Evolutionary conservation across 2,888 invertebrate genomes (phyloP).

Genomic region (Acheta domesticus): DNA sequence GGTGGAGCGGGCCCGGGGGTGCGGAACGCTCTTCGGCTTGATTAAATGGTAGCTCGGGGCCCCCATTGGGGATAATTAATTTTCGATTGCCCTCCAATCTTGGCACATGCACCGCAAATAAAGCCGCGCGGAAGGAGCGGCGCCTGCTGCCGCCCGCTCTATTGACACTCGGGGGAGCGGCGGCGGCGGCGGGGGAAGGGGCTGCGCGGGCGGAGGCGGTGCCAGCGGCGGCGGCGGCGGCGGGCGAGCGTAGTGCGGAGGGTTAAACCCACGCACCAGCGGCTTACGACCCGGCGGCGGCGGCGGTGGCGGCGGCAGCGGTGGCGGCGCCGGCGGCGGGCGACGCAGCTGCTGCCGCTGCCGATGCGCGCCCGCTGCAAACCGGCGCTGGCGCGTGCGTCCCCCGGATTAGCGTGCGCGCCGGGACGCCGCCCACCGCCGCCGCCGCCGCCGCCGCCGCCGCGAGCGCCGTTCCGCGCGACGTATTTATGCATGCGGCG

Average conservation of each 20-base stretch:
- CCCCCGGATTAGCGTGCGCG: neutral
- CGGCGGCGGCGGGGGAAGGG: conserved; percentile 18
- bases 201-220: conserved; percentile 22
- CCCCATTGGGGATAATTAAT: conserved; percentile 46
- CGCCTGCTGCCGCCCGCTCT: conserved; percentile 26
- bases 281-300: conserved; percentile 24
- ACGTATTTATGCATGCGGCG: neutral
- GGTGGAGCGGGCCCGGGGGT: conserved; percentile 25
- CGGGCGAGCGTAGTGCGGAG: conserved; percentile 24
- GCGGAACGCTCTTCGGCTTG: conserved; percentile 37
- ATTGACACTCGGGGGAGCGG: conserved; percentile 32
- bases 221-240: conserved; percentile 25
- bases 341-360: neutral
- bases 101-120: conserved; percentile 39
- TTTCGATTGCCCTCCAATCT: conserved; percentile 44
- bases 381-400: no score
- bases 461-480: neutral
- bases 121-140: conserved; percentile 28
- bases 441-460: neutral
- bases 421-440: neutral
- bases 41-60: conserved; percentile 38
- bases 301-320: neutral
- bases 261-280: conserved; percentile 23
- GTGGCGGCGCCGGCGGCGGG: no score
- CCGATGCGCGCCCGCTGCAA: no score